Evolutionary conservation across 2,797 vertebrate species (phyloP).

Genomic region (Brachymystax lenok): DNA sequence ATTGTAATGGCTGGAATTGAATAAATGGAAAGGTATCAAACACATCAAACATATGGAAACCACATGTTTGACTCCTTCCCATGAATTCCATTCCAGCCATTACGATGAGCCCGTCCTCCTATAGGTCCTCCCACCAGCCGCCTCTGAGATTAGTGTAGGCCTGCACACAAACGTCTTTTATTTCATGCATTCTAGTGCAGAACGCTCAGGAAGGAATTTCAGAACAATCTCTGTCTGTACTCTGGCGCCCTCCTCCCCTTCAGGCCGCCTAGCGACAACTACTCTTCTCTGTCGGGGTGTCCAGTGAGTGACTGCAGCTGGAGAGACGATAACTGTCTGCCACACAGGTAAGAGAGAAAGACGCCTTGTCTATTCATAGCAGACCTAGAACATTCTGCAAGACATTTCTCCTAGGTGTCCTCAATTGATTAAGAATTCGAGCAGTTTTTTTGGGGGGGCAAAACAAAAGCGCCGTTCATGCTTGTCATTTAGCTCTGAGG

Average conservation of each 20-base stretch:
- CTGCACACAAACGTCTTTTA: too few relatives aligned
- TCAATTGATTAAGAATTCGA: neutral
- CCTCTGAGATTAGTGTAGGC: too few relatives aligned
- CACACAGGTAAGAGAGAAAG: conserved; percentile 47
- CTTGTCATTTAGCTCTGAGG: neutral
- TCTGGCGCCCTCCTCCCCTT: conserved; percentile 31
- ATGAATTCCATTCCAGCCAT: too few relatives aligned
- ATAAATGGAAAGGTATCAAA: too few relatives aligned
- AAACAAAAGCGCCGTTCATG: neutral
- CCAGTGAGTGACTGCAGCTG: conserved; percentile 49
- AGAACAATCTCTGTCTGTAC: conserved; percentile 11
- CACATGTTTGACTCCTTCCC: too few relatives aligned
- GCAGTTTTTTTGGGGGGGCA: neutral
- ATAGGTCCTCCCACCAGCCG: too few relatives aligned
- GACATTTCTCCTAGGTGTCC: neutral
- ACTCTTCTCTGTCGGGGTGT: conserved; percentile 10
- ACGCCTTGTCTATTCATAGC: neutral
- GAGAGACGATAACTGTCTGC: conserved; percentile 53
- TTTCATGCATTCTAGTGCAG: neutral
- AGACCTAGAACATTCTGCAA: neutral
- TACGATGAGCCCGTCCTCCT: too few relatives aligned
- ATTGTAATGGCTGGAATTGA: too few relatives aligned
- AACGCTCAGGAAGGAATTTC: neutral
- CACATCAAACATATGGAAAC: too few relatives aligned
- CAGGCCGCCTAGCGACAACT: conserved; percentile 28